These are phyloP conservation scores for Philantomba maxwellii DNA, from an alignment of 2,113 vertebrate species.

Conservation along the genomic window DNA sequence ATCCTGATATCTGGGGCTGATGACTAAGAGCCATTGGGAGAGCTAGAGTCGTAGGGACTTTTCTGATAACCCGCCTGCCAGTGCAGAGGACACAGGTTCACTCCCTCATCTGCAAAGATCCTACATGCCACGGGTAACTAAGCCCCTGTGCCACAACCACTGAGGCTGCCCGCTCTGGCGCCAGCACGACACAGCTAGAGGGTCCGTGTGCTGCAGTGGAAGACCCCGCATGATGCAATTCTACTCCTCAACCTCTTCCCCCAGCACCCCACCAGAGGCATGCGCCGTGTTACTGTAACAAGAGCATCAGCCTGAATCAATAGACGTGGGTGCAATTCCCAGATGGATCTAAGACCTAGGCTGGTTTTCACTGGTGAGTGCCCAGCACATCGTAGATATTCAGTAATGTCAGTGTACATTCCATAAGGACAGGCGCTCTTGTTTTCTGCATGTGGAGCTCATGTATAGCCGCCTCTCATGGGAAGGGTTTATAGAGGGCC, in stretches of 20 bases:
- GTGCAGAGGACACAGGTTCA: background rate
- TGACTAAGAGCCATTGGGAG: background rate
- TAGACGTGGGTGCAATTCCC: background rate
- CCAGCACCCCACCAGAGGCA: background rate
- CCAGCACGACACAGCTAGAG: background rate
- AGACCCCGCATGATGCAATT: background rate
- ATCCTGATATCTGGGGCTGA: background rate
- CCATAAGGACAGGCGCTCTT: background rate
- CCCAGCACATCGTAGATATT: accelerated
- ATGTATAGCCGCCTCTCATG: accelerated
- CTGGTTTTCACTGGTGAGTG: background rate
- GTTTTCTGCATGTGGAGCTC: background rate
- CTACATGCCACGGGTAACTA: background rate
- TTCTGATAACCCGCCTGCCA: background rate
- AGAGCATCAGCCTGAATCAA: background rate
- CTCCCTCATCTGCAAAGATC: background rate
- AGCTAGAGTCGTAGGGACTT: background rate
- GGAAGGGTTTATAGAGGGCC: background rate
- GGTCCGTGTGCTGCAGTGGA: accelerated
- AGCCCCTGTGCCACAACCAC: background rate
- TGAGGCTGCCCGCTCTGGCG: background rate
- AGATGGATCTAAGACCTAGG: background rate
- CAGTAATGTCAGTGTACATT: accelerated
- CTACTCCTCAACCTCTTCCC: accelerated
- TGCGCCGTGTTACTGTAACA: accelerated